Percentiles rank a stretch among this genome's conserved stretches.
Evolutionary conservation across 2,797 vertebrate species (phyloP).

Genomic region (Avahi laniger): DNA sequence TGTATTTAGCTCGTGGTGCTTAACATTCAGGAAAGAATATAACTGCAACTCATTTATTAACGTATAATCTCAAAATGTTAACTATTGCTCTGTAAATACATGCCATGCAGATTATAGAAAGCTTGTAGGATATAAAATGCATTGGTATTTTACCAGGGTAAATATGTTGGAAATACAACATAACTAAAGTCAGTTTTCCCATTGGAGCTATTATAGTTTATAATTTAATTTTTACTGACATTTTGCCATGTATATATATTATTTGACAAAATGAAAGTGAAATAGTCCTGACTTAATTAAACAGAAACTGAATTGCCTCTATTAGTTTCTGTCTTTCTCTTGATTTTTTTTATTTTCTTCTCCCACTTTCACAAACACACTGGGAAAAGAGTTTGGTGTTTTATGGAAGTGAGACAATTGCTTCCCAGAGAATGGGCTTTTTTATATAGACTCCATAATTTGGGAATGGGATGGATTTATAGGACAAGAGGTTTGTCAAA

Average conservation of each 20-base stretch:
- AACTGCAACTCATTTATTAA: conserved; percentile 85
- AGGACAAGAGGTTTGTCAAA: conserved; percentile 73
- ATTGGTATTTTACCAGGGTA: conserved; percentile 80
- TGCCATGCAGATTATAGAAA: conserved; percentile 77
- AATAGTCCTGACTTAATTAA: conserved; percentile 90
- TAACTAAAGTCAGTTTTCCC: conserved; percentile 84
- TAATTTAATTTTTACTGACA: conserved; percentile 89
- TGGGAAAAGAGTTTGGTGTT: conserved; percentile 69
- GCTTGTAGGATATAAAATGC: conserved; percentile 76
- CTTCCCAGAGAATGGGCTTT: neutral
- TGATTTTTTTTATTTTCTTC: conserved; percentile 43
- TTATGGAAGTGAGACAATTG: conserved; percentile 28
- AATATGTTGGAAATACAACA: conserved; percentile 81
- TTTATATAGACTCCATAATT: conserved; percentile 8
- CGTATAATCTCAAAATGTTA: conserved; percentile 84
- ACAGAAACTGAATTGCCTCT: conserved; percentile 85
- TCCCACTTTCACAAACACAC: conserved; percentile 75
- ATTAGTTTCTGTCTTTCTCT: conserved; percentile 83
- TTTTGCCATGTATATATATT: conserved; percentile 86
- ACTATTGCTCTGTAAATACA: conserved; percentile 83
- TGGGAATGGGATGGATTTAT: conserved; percentile 66
- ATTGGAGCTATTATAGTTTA: conserved; percentile 84
- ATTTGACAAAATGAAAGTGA: conserved; percentile 88
- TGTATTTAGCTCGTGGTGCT: conserved; percentile 82
- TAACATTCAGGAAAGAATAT: conserved; percentile 87